Conservation (phyloP, 2,113 vertebrate genomes). For the Tonatia bakeri region DNA sequence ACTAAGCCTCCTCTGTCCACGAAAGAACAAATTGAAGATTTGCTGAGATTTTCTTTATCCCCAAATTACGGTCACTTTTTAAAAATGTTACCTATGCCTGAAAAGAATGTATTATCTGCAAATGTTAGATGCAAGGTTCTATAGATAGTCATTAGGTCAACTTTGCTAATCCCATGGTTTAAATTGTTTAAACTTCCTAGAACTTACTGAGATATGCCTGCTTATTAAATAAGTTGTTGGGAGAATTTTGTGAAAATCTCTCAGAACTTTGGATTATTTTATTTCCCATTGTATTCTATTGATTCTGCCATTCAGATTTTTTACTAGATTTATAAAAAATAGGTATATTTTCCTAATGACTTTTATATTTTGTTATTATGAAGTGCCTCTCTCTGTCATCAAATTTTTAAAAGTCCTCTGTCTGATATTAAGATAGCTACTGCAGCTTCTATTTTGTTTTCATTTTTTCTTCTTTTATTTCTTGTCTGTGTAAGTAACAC, state of each 20-base stretch:
- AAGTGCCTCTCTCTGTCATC: background rate
- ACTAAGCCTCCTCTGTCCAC: background rate
- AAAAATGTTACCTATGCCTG: background rate
- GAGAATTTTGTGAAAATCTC: background rate
- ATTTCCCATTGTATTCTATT: background rate
- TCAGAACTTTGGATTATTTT: background rate
- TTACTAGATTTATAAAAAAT: background rate
- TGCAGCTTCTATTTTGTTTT: background rate
- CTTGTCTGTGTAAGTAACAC: background rate
- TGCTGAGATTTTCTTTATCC: background rate
- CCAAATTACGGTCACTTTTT: background rate
- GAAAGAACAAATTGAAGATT: background rate
- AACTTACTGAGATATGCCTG: background rate
- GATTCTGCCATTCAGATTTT: background rate
- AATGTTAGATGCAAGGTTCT: background rate
- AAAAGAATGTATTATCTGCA: background rate
- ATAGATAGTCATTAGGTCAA: background rate
- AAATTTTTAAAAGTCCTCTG: background rate
- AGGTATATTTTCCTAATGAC: background rate
- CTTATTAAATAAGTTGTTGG: background rate
- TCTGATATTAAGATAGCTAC: background rate
- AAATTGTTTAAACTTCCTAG: background rate
- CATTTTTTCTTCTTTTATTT: background rate
- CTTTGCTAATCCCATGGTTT: background rate
- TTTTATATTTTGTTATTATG: background rate